Conservation (phyloP, 2,888 invertebrate species). For the Abrostola triplasia region DNA sequence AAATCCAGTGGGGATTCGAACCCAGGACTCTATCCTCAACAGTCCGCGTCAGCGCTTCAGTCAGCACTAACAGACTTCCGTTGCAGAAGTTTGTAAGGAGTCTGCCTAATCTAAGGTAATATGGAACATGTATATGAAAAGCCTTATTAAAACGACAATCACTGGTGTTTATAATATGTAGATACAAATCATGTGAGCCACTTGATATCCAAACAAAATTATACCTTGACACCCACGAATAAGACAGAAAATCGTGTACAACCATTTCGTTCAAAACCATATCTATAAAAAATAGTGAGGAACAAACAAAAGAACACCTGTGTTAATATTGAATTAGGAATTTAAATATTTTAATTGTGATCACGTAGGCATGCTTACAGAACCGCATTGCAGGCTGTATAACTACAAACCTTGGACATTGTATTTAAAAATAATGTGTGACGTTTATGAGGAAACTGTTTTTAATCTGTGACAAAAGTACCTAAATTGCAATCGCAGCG, state of each 20-base stretch:
- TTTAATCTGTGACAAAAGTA: not conserved
- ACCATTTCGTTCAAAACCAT: not conserved
- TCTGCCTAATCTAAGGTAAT: too few species aligned
- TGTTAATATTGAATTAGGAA: conserved; percentile 41
- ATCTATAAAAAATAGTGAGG: not conserved
- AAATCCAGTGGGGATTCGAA: too few species aligned
- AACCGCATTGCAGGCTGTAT: conserved; percentile 33
- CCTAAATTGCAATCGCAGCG: not conserved
- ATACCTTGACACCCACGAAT: not conserved
- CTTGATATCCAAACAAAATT: not conserved
- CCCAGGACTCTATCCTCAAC: too few species aligned
- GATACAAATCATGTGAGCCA: not conserved
- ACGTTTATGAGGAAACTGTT: not conserved
- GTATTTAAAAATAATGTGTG: conserved; percentile 18
- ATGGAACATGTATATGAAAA: conserved; percentile 1
- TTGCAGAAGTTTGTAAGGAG: too few species aligned
- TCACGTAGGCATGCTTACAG: conserved; percentile 18
- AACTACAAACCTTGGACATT: conserved; percentile 22
- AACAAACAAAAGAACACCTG: conserved; percentile 7
- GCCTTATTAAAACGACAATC: not conserved
- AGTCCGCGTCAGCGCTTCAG: too few species aligned
- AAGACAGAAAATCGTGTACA: not conserved
- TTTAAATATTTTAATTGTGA: conserved; percentile 51
- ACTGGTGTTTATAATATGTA: too few species aligned
- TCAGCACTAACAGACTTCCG: too few species aligned